Conservation (phyloP, 2,797 vertebrate species). For the Leucoraja ocellata region DNA sequence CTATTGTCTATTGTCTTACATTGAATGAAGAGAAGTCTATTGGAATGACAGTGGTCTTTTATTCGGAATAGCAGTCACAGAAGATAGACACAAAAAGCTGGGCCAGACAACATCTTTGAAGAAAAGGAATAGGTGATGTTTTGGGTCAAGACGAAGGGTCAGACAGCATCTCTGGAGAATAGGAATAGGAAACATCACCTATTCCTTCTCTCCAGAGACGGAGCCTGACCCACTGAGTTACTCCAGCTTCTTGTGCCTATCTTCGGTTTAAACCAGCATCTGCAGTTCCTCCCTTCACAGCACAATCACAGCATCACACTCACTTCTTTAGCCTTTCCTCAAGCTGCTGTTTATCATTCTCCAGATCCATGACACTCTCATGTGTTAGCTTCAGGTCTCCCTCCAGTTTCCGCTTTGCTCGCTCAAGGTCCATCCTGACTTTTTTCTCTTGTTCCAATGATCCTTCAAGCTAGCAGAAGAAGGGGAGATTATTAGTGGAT, state of each 20-base stretch:
- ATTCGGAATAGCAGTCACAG: background rate
- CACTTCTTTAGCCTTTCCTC: slow-evolving; percentile 89
- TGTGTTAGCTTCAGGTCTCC: slow-evolving; percentile 83
- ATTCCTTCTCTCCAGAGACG: too few species aligned
- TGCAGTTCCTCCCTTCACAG: too few species aligned
- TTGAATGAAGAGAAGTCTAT: background rate
- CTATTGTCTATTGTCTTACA: too few species aligned
- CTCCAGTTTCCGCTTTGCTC: slow-evolving; percentile 80
- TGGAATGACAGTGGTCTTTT: background rate
- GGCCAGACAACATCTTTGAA: too few species aligned
- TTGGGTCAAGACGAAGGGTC: too few species aligned
- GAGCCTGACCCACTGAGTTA: too few species aligned
- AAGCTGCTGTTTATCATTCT: slow-evolving; percentile 85
- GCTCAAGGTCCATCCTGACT: slow-evolving; percentile 80
- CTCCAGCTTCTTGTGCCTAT: too few species aligned
- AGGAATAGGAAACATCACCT: too few species aligned
- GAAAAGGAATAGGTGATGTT: too few species aligned
- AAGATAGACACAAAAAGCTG: too few species aligned
- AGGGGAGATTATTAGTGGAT: background rate
- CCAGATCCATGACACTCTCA: slow-evolving; percentile 78
- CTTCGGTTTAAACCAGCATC: too few species aligned
- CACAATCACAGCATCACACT: slow-evolving; percentile 40
- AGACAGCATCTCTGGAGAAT: too few species aligned
- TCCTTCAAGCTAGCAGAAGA: slow-evolving; percentile 69
- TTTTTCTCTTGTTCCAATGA: slow-evolving; percentile 91